Evolutionary conservation across 2,888 invertebrate genomes (phyloP), one percentile per base, ranked within the genome.

Genomic region (Sialis fuliginosa): DNA sequence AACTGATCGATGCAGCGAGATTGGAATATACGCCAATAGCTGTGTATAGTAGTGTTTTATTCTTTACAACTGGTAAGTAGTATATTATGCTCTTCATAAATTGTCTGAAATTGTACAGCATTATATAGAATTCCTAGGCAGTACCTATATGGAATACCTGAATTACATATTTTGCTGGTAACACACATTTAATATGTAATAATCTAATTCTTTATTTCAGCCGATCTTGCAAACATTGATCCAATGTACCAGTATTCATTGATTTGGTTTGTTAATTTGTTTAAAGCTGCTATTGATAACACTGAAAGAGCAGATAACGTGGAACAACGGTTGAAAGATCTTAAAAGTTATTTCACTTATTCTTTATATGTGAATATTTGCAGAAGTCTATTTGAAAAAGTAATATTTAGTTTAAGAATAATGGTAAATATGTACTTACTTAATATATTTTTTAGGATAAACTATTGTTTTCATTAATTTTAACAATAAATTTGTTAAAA

Each of bases 201-300:
- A 22, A 22, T 2, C 22, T 22, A 22, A 22, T 22, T 22, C 22
- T 22, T 22, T 22, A 22, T 66, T 66, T 45, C 59, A 83, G 86
- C 80, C 49, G 86, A 90, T 49, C 66, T 96, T 58, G 84, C 90
- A 6, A 81, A 86, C 58, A 89, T 96, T 53, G 93, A 96, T 67
- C 92, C 93, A 2, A 95, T 95, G 95, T 96, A 96, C 65, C 93
- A 95, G 62, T 96, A 93, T 63, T 93, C 93, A 0, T 68, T 96
- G 55, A 77, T 77, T 2, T 96, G 95, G 95, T 95, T 92, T 63
- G 87, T 95, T 57, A 83, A 85, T 54, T 70, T 95, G 32, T 96
- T 86, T 63, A 80, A 81, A 55, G 70, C 79, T 42, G 79, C 89
- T 13, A 93, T 95, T 49, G 89, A 91, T 54, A 84, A 85, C 55